Conservation (phyloP, 2,888 invertebrate genomes). For the Germaria angustata region DNA sequence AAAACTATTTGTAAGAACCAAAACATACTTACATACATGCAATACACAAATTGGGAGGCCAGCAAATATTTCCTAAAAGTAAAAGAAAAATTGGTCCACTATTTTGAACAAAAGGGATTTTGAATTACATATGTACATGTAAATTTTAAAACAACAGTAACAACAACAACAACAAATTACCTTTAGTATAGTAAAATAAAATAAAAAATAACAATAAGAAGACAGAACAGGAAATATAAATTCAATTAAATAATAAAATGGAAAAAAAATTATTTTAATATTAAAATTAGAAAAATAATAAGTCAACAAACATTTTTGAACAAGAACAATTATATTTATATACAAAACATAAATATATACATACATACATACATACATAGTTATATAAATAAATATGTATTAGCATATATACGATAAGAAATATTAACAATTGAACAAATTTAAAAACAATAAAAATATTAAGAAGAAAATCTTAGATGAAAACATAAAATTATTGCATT, state of each 20-base stretch:
- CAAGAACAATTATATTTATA: constrained; percentile 62
- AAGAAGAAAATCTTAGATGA: background rate
- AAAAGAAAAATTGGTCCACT: background rate
- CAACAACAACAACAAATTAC: constrained; percentile 62
- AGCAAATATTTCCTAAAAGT: background rate
- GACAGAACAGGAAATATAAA: constrained; percentile 62
- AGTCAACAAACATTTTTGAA: constrained; percentile 63
- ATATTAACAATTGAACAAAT: constrained; percentile 42
- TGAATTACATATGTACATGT: constrained; percentile 34
- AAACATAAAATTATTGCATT: constrained; percentile 29
- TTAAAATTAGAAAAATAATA: constrained; percentile 42
- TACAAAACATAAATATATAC: constrained; percentile 49
- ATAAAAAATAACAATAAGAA: no score
- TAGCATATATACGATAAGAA: constrained; percentile 35
- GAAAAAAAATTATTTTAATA: constrained; percentile 58
- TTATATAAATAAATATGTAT: constrained; percentile 51
- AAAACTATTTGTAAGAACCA: constrained; percentile 23
- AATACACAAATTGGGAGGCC: background rate
- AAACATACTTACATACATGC: no score
- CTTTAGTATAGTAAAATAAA: constrained; percentile 53
- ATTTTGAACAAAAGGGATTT: constrained; percentile 29
- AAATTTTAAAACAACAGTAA: constrained; percentile 48
- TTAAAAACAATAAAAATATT: constrained; percentile 29
- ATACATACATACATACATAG: constrained; percentile 13
- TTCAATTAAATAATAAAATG: constrained; percentile 57